Percentiles rank a stretch among this genome's conserved stretches.
phyloP scores from a whole-genome alignment of 2,797 vertebrate species.

The Cynodonichthys magdalenae region DNA sequence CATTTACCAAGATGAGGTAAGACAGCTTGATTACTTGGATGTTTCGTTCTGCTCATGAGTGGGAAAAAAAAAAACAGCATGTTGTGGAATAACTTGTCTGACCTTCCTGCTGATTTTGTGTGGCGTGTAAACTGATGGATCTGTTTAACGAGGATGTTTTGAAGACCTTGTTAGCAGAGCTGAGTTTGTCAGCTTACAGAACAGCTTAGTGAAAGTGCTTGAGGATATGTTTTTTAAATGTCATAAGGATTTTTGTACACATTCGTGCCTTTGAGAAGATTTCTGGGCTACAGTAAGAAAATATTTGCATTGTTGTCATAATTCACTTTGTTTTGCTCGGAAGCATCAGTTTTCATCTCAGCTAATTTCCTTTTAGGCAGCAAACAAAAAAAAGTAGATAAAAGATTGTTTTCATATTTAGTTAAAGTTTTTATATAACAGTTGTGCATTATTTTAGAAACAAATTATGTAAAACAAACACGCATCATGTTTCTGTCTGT shows the following conservation, averaged over 20 bases:
- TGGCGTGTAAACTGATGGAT: conserved; percentile 15
- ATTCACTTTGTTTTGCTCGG: conserved; percentile 32
- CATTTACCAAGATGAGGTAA: conserved; percentile 94
- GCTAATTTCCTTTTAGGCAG: conserved; percentile 35
- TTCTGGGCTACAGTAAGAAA: not conserved
- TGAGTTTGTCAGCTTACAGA: conserved; percentile 18
- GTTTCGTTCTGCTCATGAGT: conserved; percentile 1
- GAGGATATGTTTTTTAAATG: not conserved
- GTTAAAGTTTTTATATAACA: too few relatives aligned
- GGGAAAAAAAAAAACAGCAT: conserved; percentile 2
- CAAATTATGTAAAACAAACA: too few relatives aligned
- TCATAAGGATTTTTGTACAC: conserved; percentile 2
- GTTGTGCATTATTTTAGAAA: too few relatives aligned
- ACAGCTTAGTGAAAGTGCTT: conserved; percentile 18
- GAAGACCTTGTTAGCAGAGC: conserved; percentile 9
- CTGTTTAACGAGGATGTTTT: conserved; percentile 14
- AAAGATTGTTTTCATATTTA: too few relatives aligned
- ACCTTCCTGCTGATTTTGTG: conserved; percentile 9
- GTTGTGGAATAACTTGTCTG: not conserved
- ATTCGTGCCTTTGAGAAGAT: conserved; percentile 7
- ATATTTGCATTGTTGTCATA: not conserved
- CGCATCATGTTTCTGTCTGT: not conserved
- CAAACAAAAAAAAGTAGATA: not conserved
- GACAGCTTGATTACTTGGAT: conserved; percentile 28
- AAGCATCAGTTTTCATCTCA: conserved; percentile 34